Evolutionary conservation across 2,113 vertebrate genomes (phyloP).

Genomic region (Macroglossus sobrinus): DNA sequence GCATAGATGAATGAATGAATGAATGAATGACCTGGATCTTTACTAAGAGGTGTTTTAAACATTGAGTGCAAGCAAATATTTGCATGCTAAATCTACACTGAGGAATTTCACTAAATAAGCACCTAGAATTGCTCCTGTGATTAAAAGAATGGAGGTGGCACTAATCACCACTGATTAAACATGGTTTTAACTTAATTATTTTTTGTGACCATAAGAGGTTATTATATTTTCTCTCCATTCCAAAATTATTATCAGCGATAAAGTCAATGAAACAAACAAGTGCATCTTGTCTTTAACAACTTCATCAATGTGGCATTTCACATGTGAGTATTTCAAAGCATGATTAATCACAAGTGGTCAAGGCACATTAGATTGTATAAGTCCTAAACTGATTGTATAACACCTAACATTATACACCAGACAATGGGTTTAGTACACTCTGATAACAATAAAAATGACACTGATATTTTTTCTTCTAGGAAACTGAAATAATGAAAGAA

Average conservation of each 20-base stretch:
- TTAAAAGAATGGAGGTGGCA: background rate
- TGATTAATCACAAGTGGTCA: background rate
- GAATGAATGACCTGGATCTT: background rate
- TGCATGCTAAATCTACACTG: background rate
- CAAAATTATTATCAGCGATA: background rate
- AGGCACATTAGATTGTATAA: background rate
- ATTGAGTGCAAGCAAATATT: background rate
- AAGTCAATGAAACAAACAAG: background rate
- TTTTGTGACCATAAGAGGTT: background rate
- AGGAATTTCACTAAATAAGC: background rate
- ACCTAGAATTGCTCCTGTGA: background rate
- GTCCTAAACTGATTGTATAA: background rate
- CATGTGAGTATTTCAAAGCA: background rate
- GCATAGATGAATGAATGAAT: background rate
- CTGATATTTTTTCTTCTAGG: constrained; percentile 67
- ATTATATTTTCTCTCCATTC: background rate
- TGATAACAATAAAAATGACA: background rate
- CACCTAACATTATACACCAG: background rate
- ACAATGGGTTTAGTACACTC: background rate
- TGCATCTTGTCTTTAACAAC: background rate
- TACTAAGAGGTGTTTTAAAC: background rate
- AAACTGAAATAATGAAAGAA: constrained; percentile 86
- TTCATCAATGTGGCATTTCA: background rate
- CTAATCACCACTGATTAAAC: background rate
- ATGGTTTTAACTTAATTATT: background rate